Conservation (phyloP, 2,888 invertebrate genomes). For the Andrena bucephala region DNA sequence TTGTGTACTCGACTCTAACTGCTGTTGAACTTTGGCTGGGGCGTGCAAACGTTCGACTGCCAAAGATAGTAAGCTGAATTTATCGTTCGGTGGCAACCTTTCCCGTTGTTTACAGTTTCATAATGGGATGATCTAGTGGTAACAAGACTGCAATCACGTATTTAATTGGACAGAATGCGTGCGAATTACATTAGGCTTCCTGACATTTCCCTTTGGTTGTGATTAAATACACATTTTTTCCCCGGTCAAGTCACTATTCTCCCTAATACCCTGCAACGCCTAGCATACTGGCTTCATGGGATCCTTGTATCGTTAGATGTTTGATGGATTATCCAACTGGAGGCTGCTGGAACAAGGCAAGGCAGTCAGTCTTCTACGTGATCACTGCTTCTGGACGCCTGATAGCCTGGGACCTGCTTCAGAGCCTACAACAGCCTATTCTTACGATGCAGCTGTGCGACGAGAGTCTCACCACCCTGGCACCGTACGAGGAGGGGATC, state of each 20-base stretch:
- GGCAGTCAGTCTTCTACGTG: constrained; percentile 94
- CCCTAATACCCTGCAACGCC: no score
- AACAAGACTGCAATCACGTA: neutral
- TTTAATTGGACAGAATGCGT: no score
- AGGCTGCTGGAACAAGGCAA: constrained; percentile 88
- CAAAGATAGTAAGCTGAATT: constrained; percentile 4
- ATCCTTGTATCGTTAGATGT: constrained; percentile 26
- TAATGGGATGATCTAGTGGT: neutral
- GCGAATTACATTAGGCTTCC: no score
- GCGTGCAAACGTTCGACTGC: neutral
- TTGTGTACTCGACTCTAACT: neutral
- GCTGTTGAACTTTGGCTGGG: neutral
- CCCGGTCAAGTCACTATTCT: no score
- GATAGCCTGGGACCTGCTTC: constrained; percentile 96
- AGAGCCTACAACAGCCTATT: constrained; percentile 93
- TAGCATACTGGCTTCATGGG: no score
- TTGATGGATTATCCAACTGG: constrained; percentile 80
- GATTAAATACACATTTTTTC: no score
- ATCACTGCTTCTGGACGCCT: constrained; percentile 94
- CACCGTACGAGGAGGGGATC: constrained; percentile 89
- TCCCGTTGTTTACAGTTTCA: neutral
- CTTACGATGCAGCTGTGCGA: constrained; percentile 91
- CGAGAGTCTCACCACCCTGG: constrained; percentile 88
- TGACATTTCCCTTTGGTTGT: no score
- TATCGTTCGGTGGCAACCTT: neutral